phyloP scores from a whole-genome alignment of 2,888 invertebrate species.

The Pomacea canaliculata region DNA sequence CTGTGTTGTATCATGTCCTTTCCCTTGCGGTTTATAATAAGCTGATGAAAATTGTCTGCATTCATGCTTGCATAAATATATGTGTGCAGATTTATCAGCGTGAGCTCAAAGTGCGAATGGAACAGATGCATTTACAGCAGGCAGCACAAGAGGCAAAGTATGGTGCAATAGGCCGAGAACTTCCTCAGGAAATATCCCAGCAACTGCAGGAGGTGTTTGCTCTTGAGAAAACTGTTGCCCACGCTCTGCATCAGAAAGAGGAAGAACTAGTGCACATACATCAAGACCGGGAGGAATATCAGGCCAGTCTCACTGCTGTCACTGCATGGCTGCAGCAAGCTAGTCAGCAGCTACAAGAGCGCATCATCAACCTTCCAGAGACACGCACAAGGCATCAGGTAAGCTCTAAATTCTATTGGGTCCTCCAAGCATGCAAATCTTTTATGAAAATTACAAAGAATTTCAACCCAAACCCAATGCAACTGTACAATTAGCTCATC shows the following conservation, averaged over 20 bases:
- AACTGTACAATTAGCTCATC: too few relatives aligned
- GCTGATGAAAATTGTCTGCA: too few relatives aligned
- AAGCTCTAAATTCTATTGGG: slow-evolving; percentile 10
- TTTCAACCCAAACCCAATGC: too few relatives aligned
- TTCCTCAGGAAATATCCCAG: slow-evolving; percentile 48
- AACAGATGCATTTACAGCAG: slow-evolving; percentile 49
- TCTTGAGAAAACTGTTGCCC: slow-evolving; percentile 37
- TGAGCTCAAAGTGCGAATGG: slow-evolving; percentile 52
- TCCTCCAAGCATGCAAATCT: too few relatives aligned
- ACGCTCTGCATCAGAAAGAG: slow-evolving; percentile 46
- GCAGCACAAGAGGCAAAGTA: slow-evolving; percentile 54
- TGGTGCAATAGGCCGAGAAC: slow-evolving; percentile 41
- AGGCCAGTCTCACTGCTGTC: slow-evolving; percentile 40
- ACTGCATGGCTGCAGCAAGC: slow-evolving; percentile 53
- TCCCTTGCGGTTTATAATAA: too few relatives aligned
- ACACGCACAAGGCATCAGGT: slow-evolving; percentile 56
- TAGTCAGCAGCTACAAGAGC: slow-evolving; percentile 49
- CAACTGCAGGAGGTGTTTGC: slow-evolving; percentile 45
- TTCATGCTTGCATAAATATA: too few relatives aligned
- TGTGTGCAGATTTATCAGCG: slow-evolving; percentile 49
- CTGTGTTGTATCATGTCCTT: too few relatives aligned
- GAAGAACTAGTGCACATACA: slow-evolving; percentile 53
- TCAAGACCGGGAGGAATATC: slow-evolving; percentile 49
- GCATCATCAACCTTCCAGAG: slow-evolving; percentile 49
- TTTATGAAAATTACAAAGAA: too few relatives aligned